A percentile compares a stretch with the other conserved stretches of the same genome.
Conservation (phyloP, 2,888 invertebrate species). For the Himalopsyche anomala region DNA sequence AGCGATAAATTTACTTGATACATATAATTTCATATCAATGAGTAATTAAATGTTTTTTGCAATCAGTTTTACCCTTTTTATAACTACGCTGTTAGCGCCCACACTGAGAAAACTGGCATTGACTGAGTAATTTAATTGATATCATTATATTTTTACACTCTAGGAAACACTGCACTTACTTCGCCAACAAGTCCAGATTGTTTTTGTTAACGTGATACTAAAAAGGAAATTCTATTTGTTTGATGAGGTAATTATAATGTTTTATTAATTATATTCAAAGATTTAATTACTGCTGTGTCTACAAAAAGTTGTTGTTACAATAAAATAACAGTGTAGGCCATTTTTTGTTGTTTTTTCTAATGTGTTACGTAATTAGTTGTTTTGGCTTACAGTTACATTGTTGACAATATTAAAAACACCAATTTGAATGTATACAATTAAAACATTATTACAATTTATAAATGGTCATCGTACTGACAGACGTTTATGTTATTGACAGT, state of each 20-base stretch:
- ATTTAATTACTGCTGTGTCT: neutral
- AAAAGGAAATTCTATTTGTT: conserved; percentile 11
- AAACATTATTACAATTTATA: too few relatives aligned
- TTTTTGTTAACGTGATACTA: neutral
- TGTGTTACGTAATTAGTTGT: neutral
- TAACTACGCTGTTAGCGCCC: neutral
- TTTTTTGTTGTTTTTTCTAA: neutral
- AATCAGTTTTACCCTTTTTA: too few relatives aligned
- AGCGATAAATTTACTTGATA: neutral
- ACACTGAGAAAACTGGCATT: neutral
- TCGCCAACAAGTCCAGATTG: neutral
- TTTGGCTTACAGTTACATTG: too few relatives aligned
- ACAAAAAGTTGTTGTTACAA: neutral
- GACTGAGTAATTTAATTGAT: neutral
- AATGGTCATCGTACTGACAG: too few relatives aligned
- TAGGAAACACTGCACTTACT: conserved; percentile 9
- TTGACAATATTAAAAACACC: too few relatives aligned
- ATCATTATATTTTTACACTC: conserved; percentile 11
- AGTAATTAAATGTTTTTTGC: conserved; percentile 19
- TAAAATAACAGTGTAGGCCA: neutral
- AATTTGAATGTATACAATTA: too few relatives aligned
- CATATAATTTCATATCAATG: neutral
- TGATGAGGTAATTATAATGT: neutral
- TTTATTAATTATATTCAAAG: neutral
- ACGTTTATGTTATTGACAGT: too few relatives aligned